Conservation (phyloP, 2,888 invertebrate genomes). For the Frankliniella fusca region DNA sequence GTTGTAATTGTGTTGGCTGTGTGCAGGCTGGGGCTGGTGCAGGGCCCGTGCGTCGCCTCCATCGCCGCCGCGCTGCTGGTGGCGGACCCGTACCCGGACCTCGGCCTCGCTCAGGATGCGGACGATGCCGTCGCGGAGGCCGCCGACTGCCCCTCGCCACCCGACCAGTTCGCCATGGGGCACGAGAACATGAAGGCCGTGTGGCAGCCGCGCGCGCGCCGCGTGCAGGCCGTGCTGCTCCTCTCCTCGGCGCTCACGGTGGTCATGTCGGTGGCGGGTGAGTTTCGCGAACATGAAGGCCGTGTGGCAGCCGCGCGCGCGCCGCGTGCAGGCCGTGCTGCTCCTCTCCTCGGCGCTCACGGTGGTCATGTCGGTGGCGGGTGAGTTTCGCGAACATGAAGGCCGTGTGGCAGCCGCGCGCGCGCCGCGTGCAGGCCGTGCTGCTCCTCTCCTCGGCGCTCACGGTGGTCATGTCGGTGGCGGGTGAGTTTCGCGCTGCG, state of each 20-base stretch:
- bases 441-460: neutral
- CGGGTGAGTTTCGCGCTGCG: neutral
- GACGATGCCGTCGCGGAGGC: neutral
- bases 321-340: conserved; percentile 14
- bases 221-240: conserved; percentile 8
- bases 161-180: conserved; percentile 21
- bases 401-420: conserved; percentile 4
- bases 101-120: neutral
- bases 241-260: neutral
- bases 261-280: neutral
- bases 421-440: conserved; percentile 13
- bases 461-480: neutral
- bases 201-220: conserved; percentile 20
- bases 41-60: neutral
- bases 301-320: conserved; percentile 13
- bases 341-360: neutral
- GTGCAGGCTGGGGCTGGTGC: neutral
- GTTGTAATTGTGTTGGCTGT: neutral
- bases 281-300: neutral
- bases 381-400: neutral
- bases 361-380: neutral
- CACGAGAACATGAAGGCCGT: conserved; percentile 7
- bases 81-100: neutral
- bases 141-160: neutral
- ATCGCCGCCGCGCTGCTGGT: conserved; percentile 5